Percentiles rank a stretch among this genome's conserved stretches.
Evolutionary conservation across 1,140 invertebrate genomes (phyloP).

Genomic region (Oncopeltus fasciatus): DNA sequence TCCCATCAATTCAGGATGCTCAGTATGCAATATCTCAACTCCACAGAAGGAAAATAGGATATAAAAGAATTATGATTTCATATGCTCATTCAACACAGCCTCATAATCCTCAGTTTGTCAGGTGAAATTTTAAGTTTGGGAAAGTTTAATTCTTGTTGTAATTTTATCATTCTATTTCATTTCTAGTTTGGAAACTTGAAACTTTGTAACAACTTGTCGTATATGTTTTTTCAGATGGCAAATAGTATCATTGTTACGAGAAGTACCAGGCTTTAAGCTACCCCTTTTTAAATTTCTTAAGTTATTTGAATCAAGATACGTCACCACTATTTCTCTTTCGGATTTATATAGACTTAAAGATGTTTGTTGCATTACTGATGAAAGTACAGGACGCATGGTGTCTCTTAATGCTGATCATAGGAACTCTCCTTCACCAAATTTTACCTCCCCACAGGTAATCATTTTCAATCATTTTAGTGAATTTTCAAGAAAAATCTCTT

Average conservation of each 20-base stretch:
- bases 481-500: too few species aligned
- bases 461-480: too few species aligned
- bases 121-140: constrained; percentile 28
- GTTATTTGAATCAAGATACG: constrained; percentile 67
- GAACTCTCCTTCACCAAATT: constrained; percentile 37
- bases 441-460: neutral
- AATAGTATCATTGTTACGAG: constrained; percentile 39
- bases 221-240: constrained; percentile 32
- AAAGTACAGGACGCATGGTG: constrained; percentile 54
- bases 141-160: neutral
- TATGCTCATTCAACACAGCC: constrained; percentile 47
- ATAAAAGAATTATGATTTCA: constrained; percentile 65
- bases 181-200: too few species aligned
- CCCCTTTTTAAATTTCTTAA: constrained; percentile 76
- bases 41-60: constrained; percentile 66
- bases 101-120: constrained; percentile 44
- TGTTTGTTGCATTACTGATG: constrained; percentile 56
- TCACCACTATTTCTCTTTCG: constrained; percentile 59
- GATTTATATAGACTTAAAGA: constrained; percentile 70
- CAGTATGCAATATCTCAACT: constrained; percentile 70
- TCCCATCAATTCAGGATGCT: constrained; percentile 49
- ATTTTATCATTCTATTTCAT: neutral
- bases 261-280: constrained; percentile 59
- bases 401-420: constrained; percentile 28
- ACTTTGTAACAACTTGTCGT: constrained; percentile 19